Evolutionary conservation across 2,113 vertebrate species (phyloP).

Genomic region (Ardeotis arabs): DNA sequence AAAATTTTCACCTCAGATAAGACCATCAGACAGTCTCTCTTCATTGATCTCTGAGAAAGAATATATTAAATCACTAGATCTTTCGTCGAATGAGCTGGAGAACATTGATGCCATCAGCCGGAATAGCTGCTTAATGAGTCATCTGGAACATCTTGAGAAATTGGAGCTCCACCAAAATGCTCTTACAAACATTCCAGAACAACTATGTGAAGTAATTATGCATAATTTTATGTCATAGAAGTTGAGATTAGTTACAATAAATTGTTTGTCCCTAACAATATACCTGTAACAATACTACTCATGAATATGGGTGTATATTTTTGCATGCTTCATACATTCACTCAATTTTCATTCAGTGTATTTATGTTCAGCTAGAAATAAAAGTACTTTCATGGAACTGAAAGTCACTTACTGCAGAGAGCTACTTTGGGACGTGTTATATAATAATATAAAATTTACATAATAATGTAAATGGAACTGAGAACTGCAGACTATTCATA

Average conservation of each 20-base stretch:
- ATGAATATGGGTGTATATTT: neutral
- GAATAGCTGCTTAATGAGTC: slow-evolving; percentile 73
- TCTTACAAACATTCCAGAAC: slow-evolving; percentile 82
- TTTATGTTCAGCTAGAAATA: neutral
- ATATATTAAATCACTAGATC: slow-evolving; percentile 87
- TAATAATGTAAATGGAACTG: neutral
- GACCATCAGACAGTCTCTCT: slow-evolving; percentile 76
- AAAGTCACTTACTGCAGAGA: neutral
- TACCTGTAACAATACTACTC: neutral
- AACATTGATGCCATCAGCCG: slow-evolving; percentile 84
- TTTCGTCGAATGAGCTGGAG: slow-evolving; percentile 93
- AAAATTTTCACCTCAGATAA: slow-evolving; percentile 64
- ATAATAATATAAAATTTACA: too few species aligned
- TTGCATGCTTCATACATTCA: neutral
- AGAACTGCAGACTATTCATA: neutral
- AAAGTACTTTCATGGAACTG: neutral
- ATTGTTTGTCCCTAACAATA: neutral
- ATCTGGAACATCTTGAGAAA: slow-evolving; percentile 84
- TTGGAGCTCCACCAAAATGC: slow-evolving; percentile 91
- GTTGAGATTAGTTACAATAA: neutral
- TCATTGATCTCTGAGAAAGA: slow-evolving; percentile 81
- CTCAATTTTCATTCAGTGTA: neutral
- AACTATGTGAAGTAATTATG: slow-evolving; percentile 85
- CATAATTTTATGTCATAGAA: neutral
- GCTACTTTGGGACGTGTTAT: neutral